phyloP scores from a whole-genome alignment of 2,113 vertebrate genomes.

The Ariopsis seemanni region DNA sequence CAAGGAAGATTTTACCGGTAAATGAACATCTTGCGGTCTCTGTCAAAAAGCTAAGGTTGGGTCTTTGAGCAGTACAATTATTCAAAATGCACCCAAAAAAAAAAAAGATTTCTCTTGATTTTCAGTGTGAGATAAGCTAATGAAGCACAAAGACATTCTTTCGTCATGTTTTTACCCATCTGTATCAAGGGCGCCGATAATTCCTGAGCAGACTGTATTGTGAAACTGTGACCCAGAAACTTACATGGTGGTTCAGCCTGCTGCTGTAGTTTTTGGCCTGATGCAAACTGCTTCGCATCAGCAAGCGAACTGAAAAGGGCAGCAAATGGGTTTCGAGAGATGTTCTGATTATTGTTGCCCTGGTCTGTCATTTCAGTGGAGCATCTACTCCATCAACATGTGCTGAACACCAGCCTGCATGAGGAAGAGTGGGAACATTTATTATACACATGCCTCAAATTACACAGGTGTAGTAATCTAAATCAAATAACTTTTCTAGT shows the following conservation, averaged over 20 bases:
- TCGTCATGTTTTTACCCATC: not conserved
- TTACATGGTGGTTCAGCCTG: constrained; percentile 78
- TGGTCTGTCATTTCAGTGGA: constrained; percentile 95
- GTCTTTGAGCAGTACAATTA: not conserved
- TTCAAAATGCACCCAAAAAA: not conserved
- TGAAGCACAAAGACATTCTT: not conserved
- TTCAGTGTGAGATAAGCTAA: not conserved
- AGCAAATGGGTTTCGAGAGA: constrained; percentile 95
- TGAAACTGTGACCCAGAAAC: constrained; percentile 42
- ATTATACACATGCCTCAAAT: not conserved
- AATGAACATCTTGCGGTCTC: not conserved
- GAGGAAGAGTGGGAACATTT: not conserved
- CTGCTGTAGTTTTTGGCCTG: constrained; percentile 80
- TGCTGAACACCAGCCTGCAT: constrained; percentile 54
- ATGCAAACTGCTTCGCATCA: constrained; percentile 94
- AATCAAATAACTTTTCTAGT: not conserved
- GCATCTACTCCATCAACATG: constrained; percentile 78
- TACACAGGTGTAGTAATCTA: not conserved
- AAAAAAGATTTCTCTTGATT: not conserved
- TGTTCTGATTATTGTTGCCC: constrained; percentile 97
- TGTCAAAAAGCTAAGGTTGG: not conserved
- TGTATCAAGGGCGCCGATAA: not conserved
- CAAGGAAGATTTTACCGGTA: not conserved
- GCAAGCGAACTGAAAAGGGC: constrained; percentile 95
- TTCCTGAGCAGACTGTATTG: not conserved